These are phyloP conservation scores for Pammene aurita DNA, from an alignment of 2,888 invertebrate genomes.

Conservation along the genomic window DNA sequence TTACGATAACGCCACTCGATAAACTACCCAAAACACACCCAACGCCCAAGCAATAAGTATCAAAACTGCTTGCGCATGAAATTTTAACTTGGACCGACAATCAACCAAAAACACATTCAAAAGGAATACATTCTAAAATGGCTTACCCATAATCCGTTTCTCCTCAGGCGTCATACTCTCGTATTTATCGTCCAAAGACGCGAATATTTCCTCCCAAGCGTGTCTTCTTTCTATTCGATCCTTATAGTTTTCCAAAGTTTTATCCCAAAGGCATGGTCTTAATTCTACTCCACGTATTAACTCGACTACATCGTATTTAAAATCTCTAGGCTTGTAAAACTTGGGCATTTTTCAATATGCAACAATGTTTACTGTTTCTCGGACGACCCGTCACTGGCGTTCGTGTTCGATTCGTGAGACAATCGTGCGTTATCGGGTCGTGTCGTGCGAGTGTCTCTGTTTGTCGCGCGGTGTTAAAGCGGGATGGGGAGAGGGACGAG, in stretches of 20 bases:
- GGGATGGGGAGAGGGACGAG: constrained; percentile 53
- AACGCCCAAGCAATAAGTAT: background rate
- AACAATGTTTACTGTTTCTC: constrained; percentile 59
- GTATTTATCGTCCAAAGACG: constrained; percentile 62
- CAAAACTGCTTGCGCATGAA: constrained; percentile 56
- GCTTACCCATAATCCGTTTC: constrained; percentile 64
- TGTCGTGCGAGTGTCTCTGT: constrained; percentile 54
- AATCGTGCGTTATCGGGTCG: constrained; percentile 62
- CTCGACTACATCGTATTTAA: constrained; percentile 67
- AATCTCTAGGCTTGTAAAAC: constrained; percentile 52
- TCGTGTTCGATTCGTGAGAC: constrained; percentile 11
- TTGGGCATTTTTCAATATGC: constrained; percentile 26
- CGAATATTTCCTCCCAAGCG: constrained; percentile 75
- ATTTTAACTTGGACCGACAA: constrained; percentile 12
- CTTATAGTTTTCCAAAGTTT: constrained; percentile 69
- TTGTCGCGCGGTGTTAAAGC: constrained; percentile 43
- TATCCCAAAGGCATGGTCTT: constrained; percentile 74
- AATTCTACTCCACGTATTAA: constrained; percentile 62
- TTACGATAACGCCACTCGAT: constrained; percentile 1
- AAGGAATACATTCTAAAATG: constrained; percentile 44
- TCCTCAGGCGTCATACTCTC: constrained; percentile 65
- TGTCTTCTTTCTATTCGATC: constrained; percentile 66
- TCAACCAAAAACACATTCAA: background rate
- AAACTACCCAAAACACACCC: constrained; percentile 3
- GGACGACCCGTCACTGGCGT: constrained; percentile 64